These are phyloP conservation scores for Oncorhynchus mykiss DNA, from an alignment of 2,113 vertebrate genomes.

Conservation along the genomic window DNA sequence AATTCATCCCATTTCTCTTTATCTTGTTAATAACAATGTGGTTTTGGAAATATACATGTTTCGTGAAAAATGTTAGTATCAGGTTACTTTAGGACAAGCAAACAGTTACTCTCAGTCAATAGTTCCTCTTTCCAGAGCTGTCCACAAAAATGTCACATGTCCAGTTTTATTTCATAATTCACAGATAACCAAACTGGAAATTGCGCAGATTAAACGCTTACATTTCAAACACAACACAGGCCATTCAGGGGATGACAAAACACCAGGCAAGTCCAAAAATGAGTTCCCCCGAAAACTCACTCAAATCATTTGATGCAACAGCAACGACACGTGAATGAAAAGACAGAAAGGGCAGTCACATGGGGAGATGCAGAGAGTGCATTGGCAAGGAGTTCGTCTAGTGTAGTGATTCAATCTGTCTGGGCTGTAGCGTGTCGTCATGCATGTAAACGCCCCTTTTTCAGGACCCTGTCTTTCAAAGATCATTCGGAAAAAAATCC, in stretches of 20 bases:
- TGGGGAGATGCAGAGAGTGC: neutral
- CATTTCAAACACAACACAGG: neutral
- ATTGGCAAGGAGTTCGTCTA: too few species aligned
- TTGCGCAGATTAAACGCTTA: slow-evolving; percentile 1
- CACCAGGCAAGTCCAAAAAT: neutral
- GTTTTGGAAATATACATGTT: neutral
- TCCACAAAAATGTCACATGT: slow-evolving; percentile 18
- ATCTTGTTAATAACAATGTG: neutral
- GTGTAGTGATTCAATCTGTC: too few species aligned
- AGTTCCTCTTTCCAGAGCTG: slow-evolving; percentile 26
- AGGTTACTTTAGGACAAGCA: slow-evolving; percentile 30
- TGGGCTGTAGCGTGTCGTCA: too few species aligned
- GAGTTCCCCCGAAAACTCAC: too few species aligned
- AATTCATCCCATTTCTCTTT: neutral
- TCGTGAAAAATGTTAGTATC: neutral
- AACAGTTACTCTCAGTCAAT: neutral
- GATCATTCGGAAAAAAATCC: too few species aligned
- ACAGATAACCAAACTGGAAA: slow-evolving; percentile 15
- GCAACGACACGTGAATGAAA: neutral
- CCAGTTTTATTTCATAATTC: slow-evolving; percentile 19
- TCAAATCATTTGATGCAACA: neutral
- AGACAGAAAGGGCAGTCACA: neutral
- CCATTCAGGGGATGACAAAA: neutral
- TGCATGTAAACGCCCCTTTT: too few species aligned
- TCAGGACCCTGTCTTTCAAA: too few species aligned